Base-by-base conservation (phyloP, 2,888 invertebrate species). In the Drosophila leonis region DNA sequence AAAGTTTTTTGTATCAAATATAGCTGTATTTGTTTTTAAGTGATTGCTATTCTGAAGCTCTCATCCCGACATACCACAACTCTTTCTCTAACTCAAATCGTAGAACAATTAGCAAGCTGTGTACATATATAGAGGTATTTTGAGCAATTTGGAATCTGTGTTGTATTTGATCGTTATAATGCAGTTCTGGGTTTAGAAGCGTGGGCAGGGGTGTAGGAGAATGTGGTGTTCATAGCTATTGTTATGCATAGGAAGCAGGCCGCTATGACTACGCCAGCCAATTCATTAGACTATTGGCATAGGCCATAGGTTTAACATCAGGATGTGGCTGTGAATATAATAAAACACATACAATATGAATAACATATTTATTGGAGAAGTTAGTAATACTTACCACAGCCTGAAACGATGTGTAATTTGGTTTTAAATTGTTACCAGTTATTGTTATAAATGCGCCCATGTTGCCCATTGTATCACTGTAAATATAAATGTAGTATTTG, bases 381-480 rank as follows among this genome's bases (percentile, higher is more conserved):
- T n/a, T 35, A 18, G 8, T 9, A 24, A 13, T 31, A 94, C 97
- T 95, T 94, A 98, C 98, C 95, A 98, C 99, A 91, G 98, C 98
- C 92, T 97, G 96, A 93, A 98, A 99, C 7, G 97, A 96, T 65
- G 96, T 97, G 94, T 96, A 98, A 83, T 97, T 95, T 51, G 99
- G 99, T 92, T 95, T 95, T 94, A 99, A 96, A 93, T 98, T 96
- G 92, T 96, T 96, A 71, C 99, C 99, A 76, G 95, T 97, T 92
- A 99, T 95, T 82, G 96, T 98, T 92, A 99, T 98, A 94, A 98
- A 99, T 90, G 99, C 99, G 92, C 99, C 99, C 93, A 97, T 96
- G 94, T 99, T 99, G 90, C 98, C 98, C 98, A 99, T 99, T 67
- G 98, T 97, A 95, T 99, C 99, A 95, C 98, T 98, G 93, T 44